Percentiles rank a stretch among this genome's conserved stretches.
Evolutionary conservation across 2,888 invertebrate species (phyloP).

Genomic region (Drosophila meridionalis): DNA sequence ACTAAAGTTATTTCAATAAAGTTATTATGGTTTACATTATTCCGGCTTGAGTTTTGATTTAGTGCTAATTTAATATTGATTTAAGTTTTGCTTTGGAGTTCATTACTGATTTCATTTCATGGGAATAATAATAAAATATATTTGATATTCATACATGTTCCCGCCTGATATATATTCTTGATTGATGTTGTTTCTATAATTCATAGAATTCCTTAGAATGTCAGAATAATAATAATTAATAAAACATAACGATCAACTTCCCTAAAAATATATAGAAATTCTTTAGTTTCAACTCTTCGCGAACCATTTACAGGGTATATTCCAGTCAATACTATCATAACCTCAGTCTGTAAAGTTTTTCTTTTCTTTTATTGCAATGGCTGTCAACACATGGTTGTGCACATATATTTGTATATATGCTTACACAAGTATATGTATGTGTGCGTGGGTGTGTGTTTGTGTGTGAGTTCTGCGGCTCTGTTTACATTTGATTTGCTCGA

Average conservation of each 20-base stretch:
- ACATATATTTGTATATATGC: background rate
- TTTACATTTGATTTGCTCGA: slow-evolving; percentile 76
- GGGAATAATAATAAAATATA: too few relatives aligned
- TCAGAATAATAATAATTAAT: too few relatives aligned
- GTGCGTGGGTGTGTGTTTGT: slow-evolving; percentile 14
- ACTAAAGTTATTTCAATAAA: background rate
- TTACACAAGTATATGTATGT: slow-evolving; percentile 9
- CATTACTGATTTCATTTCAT: too few relatives aligned
- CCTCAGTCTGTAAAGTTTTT: slow-evolving; percentile 6
- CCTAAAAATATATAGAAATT: background rate
- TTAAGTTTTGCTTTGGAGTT: too few relatives aligned
- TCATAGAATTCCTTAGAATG: too few relatives aligned
- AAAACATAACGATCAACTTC: background rate
- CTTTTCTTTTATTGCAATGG: slow-evolving; percentile 24
- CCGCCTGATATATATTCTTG: too few relatives aligned
- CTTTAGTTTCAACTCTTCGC: background rate
- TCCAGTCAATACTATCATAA: background rate
- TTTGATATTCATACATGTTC: too few relatives aligned
- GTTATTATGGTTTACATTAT: too few relatives aligned
- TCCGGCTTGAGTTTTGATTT: background rate
- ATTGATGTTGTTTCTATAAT: too few relatives aligned
- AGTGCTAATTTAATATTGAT: too few relatives aligned
- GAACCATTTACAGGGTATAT: slow-evolving; percentile 26
- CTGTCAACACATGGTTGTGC: slow-evolving; percentile 27
- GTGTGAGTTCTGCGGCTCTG: slow-evolving; percentile 39